Conservation (phyloP, 53 echinoderm and acorn worm species). For the Zoroaster sp. region DNA sequence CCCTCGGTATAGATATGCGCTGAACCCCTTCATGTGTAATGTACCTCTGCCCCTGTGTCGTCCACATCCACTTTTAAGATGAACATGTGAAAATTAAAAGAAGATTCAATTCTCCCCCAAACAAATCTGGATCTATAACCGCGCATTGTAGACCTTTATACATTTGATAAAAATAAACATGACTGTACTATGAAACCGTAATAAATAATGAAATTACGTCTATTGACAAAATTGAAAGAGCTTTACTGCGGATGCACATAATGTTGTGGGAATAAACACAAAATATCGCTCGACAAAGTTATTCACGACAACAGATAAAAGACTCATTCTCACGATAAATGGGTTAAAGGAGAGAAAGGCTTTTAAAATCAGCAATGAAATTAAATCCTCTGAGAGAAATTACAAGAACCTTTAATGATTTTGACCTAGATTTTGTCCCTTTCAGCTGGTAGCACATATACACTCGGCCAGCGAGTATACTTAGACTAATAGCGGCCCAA, state of each 20-base stretch:
- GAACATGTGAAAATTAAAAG: no score
- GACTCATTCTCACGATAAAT: not conserved
- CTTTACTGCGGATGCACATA: not conserved
- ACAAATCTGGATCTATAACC: no score
- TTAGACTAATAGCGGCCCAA: not conserved
- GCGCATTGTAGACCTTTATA: no score
- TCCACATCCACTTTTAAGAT: no score
- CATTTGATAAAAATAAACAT: not conserved
- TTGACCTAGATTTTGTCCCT: slow-evolving; percentile 19
- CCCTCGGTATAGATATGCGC: no score
- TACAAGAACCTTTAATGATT: not conserved
- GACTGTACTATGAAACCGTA: not conserved
- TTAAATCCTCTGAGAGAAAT: not conserved
- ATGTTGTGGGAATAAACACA: not conserved
- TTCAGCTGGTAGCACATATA: not conserved
- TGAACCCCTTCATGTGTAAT: no score
- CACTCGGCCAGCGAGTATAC: not conserved
- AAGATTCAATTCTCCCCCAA: no score
- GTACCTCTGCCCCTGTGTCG: no score
- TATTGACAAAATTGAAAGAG: not conserved
- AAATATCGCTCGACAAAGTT: not conserved
- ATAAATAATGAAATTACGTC: not conserved
- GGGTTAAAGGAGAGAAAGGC: not conserved
- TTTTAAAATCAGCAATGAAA: not conserved
- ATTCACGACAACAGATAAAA: not conserved